These are phyloP conservation scores for Mobula birostris DNA, from an alignment of 2,113 vertebrate species.

Conservation along the genomic window DNA sequence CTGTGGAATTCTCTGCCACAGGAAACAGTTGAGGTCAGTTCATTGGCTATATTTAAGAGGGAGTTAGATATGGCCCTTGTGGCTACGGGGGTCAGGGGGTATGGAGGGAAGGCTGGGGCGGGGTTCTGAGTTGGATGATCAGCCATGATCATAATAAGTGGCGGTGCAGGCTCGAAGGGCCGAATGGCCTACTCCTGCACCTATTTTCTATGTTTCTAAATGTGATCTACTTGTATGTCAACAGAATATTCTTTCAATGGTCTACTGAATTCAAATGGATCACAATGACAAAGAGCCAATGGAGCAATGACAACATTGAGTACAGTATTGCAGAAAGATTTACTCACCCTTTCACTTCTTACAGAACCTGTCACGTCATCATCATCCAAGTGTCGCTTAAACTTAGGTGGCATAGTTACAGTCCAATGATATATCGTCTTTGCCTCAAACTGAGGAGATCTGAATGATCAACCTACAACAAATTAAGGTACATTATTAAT, in stretches of 20 bases:
- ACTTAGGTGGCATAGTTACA: constrained; percentile 84
- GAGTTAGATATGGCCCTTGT: no score
- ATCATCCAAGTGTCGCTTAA: constrained; percentile 92
- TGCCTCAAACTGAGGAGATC: not conserved
- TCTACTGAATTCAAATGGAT: not conserved
- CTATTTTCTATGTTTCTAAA: no score
- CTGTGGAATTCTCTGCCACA: no score
- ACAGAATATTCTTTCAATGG: not conserved
- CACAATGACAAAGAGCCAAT: not conserved
- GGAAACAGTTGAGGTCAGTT: no score
- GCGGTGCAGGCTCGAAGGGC: no score
- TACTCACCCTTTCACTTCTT: constrained; percentile 88
- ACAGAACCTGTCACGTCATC: constrained; percentile 93
- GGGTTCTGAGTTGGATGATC: no score
- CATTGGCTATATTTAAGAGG: no score
- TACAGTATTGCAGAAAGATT: not conserved
- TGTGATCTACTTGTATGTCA: no score
- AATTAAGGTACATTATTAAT: not conserved
- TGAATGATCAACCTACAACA: not conserved
- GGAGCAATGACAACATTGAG: not conserved
- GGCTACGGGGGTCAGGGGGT: no score
- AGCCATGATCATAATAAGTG: no score
- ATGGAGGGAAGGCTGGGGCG: no score
- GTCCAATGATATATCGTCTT: not conserved
- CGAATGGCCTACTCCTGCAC: no score